Percentiles rank a stretch among this genome's conserved stretches.
Evolutionary conservation across 2,888 invertebrate genomes (phyloP).

Genomic region (Tanytarsus gracilentus): DNA sequence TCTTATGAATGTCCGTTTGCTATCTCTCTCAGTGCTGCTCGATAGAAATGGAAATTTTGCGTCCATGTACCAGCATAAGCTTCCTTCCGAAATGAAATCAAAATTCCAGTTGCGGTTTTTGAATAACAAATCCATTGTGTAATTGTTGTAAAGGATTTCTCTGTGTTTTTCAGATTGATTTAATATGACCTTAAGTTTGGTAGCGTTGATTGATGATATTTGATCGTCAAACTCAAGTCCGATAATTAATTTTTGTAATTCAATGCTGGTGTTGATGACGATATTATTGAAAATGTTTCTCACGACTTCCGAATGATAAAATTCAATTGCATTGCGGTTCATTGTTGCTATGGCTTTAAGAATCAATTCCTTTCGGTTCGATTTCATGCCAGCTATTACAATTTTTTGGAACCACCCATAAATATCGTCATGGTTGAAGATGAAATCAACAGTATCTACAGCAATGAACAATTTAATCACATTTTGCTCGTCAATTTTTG

Average conservation of each 20-base stretch:
- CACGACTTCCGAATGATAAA: slow-evolving; percentile 13
- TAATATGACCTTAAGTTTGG: background rate
- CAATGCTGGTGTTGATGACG: background rate
- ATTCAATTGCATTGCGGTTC: slow-evolving; percentile 2
- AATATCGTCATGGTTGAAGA: slow-evolving; percentile 25
- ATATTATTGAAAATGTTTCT: background rate
- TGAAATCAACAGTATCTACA: background rate
- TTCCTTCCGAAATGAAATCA: background rate
- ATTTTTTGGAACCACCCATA: slow-evolving; percentile 24
- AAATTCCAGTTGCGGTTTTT: slow-evolving; percentile 7
- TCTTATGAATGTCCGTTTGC: background rate
- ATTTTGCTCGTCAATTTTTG: background rate
- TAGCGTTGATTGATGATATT: slow-evolving; percentile 10
- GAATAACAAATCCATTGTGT: slow-evolving; percentile 22
- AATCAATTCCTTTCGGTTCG: slow-evolving; percentile 18
- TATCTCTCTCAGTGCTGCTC: background rate
- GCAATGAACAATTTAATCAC: background rate
- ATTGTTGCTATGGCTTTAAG: slow-evolving; percentile 2
- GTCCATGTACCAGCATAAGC: slow-evolving; percentile 20
- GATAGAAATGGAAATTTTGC: slow-evolving; percentile 3
- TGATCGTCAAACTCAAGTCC: slow-evolving; percentile 9
- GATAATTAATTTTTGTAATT: background rate
- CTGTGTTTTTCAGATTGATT: slow-evolving; percentile 3
- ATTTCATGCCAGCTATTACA: slow-evolving; percentile 18
- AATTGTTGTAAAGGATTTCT: background rate